Evolutionary conservation across 2,888 invertebrate species (phyloP), one percentile per base, ranked within the genome.

Genomic region (Philereme vetulata): DNA sequence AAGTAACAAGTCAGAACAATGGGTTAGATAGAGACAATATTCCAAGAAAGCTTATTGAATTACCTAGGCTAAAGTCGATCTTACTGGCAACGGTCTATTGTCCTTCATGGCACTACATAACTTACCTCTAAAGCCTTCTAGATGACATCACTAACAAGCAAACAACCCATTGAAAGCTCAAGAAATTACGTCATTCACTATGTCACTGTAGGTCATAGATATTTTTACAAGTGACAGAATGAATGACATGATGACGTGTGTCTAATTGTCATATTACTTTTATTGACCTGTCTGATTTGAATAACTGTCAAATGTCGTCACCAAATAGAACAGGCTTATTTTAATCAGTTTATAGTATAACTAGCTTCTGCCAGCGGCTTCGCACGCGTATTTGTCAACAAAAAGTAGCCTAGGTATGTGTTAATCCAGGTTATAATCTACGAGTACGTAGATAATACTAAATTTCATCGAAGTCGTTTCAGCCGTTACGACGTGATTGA

Each of bases 201-300:
- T 62, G 59, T 56, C 58, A 57, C 11, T 36, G 45, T 54, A 63
- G 51, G 58, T 67, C 67, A 69, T 59, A 56, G 61, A 44, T 68
- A 67, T 67, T 65, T 67, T 64, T 69, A 65, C 58, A 43, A 49
- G 56, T 68, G 63, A 64, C 64, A 55, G 8, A 62, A 51, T 44
- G 21, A 10, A 46, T 44, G 21, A 21, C 40, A 10, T 21, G 51
- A 51, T 50, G 56, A 54, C 54, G 57, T 44, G 10, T 48, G 51
- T 33, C 53, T 47, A 51, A 55, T 43, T 51, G 49, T 59, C 46
- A 43, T 11, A 38, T 45, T 51, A 47, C 32, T 56, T 53, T 56
- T 60, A 56, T 60, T 56, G 59, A 47, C 40, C 50, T 54, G 50
- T 56, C 56, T 54, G 46, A 59, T 55, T 59, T 49, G 49, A 52